These are phyloP conservation scores for Luehdorfia chinensis DNA, from an alignment of 1,140 invertebrate genomes.

Conservation along the genomic window DNA sequence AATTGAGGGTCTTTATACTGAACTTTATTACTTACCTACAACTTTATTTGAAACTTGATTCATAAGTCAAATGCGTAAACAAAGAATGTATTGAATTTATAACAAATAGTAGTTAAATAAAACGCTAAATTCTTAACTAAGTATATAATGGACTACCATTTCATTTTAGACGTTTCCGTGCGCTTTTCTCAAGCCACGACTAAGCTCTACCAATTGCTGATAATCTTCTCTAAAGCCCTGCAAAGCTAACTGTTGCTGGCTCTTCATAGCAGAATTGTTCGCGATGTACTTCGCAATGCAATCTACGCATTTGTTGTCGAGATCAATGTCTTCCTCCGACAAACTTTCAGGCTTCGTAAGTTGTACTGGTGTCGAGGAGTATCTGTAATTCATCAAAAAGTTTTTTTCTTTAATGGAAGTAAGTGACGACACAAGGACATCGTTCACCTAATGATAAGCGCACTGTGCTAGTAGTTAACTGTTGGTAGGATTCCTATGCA, in stretches of 20 bases:
- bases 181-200: constrained; percentile 79
- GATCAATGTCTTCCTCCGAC: constrained; percentile 45
- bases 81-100: too few species aligned
- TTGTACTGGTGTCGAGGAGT: constrained; percentile 52
- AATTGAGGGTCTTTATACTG: too few species aligned
- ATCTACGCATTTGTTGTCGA: constrained; percentile 72
- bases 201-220: constrained; percentile 76
- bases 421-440: too few species aligned
- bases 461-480: too few species aligned
- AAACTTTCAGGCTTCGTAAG: constrained; percentile 40
- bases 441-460: background rate
- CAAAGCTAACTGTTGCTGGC: constrained; percentile 80
- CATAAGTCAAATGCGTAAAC: too few species aligned
- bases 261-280: constrained; percentile 78
- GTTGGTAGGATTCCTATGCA: too few species aligned
- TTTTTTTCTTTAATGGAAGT: too few species aligned
- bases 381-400: constrained; percentile 39
- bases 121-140: constrained; percentile 17
- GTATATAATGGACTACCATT: constrained; percentile 27
- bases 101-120: too few species aligned
- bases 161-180: constrained; percentile 75
- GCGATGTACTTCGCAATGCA: constrained; percentile 80
- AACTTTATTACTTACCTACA: too few species aligned
- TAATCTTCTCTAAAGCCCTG: constrained; percentile 81
- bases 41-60: too few species aligned